Evolutionary conservation across 2,113 vertebrate genomes (phyloP), one percentile per base, ranked within the genome.

Genomic region (Cichladusa arquata): DNA sequence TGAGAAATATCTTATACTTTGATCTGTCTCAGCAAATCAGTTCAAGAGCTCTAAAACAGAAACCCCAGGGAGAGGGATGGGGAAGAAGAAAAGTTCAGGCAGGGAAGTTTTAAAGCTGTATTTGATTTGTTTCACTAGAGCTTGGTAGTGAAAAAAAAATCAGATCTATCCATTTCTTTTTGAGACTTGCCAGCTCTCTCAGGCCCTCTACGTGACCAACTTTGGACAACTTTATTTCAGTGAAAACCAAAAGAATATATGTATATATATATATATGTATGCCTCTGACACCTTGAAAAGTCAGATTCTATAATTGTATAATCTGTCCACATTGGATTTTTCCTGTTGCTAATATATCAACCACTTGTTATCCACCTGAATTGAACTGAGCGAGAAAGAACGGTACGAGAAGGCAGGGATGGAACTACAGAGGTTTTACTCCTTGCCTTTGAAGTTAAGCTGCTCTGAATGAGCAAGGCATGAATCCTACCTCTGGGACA

Each of bases 1-100:
- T 88, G 86, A 96, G 77, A 92, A 94, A 93, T 56, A 62, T 57
- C 90, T 97, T 81, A 57, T 88, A 94, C 88, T 96, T 92, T 97
- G 90, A 95, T 96, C 90, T 95, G 62, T 97, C 93, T 97, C 89
- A 86, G 92, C 90, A 97, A 96, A 97, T 96, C 90, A 96, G 48
- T 90, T 94, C 84, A 92, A 88, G 82, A 87, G 83, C 95, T 96
- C 90, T 95, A 85, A 96, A 95, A 74, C 53, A 93, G 65, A 94
- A 90, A 86, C 82, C 76, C 76, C 60, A 54, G 94, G 67, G 94
- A 95, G 86, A 82, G 24, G 42, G 38, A 57, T 70, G 16, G 65
- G 36, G 58, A 74, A 94, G 78, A 93, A 33, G 71, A 83, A 38
- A 91, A 64, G 77, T 94, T 94, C 67, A 81, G 76, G 66, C 81